Evolutionary conservation across 2,113 vertebrate genomes (phyloP).

Genomic region (Antechinus stuartii): DNA sequence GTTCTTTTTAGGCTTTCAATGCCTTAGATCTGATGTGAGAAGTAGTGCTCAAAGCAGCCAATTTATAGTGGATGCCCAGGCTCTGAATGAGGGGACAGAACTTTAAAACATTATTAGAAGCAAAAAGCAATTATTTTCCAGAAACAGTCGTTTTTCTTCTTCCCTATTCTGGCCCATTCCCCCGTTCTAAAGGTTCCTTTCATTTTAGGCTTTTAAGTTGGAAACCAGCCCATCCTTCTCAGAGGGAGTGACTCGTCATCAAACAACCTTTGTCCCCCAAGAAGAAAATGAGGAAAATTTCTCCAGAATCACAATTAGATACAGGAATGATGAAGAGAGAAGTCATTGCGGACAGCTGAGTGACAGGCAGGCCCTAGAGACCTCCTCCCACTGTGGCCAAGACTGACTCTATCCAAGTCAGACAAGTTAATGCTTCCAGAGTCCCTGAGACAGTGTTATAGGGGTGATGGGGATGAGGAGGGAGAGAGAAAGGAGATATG

Average conservation of each 20-base stretch:
- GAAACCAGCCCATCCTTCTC: neutral
- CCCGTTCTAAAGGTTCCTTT: neutral
- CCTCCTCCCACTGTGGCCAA: neutral
- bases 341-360: neutral
- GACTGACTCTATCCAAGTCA: neutral
- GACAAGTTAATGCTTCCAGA: neutral
- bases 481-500: neutral
- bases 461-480: neutral
- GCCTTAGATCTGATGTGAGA: neutral
- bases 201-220: neutral
- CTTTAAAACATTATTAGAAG: slow-evolving; percentile 30
- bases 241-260: neutral
- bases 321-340: neutral
- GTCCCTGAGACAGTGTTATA: neutral
- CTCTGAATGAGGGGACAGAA: slow-evolving; percentile 15
- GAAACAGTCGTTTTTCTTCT: neutral
- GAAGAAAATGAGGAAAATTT: slow-evolving; percentile 10
- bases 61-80: neutral
- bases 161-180: neutral
- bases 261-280: slow-evolving; percentile 5
- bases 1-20: neutral
- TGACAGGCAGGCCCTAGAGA: neutral
- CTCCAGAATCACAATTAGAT: slow-evolving; percentile 11
- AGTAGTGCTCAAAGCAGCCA: neutral
- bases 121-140: slow-evolving; percentile 16